Percentiles rank a stretch among this genome's conserved stretches.
These are phyloP conservation scores for Steatocranus sp. DNA, from an alignment of 2,797 vertebrate species.

Conservation along the genomic window DNA sequence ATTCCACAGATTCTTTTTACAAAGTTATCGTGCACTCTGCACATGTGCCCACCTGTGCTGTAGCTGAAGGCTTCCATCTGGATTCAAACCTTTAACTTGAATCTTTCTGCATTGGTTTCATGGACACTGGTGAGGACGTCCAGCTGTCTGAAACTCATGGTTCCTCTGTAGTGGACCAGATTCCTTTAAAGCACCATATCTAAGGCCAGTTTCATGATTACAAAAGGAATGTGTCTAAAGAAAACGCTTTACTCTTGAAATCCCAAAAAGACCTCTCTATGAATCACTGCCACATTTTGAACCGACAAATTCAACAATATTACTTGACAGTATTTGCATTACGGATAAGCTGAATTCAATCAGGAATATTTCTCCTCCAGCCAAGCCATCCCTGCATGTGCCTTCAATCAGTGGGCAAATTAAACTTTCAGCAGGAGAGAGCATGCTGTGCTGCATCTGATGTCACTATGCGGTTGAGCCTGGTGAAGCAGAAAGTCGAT, in stretches of 20 bases:
- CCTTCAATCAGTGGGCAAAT: conserved; percentile 39
- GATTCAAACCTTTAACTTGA: neutral
- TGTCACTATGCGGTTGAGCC: conserved; percentile 14
- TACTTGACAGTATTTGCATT: neutral
- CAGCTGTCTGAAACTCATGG: conserved; percentile 41
- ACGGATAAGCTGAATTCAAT: neutral
- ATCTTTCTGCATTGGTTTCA: conserved; percentile 19
- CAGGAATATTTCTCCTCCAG: neutral
- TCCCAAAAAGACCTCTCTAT: neutral
- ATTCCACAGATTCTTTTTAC: neutral
- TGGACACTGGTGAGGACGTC: conserved; percentile 27
- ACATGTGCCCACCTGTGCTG: conserved; percentile 29
- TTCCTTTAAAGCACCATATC: conserved; percentile 24
- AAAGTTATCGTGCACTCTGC: conserved; percentile 1
- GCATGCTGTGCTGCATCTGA: conserved; percentile 1
- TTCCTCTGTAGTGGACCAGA: neutral
- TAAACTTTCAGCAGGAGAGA: conserved; percentile 34
- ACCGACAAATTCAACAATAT: neutral
- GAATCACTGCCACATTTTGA: neutral
- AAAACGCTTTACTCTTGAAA: neutral
- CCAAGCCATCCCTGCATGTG: neutral
- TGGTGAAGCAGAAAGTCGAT: conserved; percentile 31
- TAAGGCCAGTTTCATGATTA: neutral
- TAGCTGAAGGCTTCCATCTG: conserved; percentile 36
- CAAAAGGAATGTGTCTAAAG: neutral